Base-by-base conservation (phyloP, 2,797 vertebrate genomes). In the Scyliorhinus canicula region DNA sequence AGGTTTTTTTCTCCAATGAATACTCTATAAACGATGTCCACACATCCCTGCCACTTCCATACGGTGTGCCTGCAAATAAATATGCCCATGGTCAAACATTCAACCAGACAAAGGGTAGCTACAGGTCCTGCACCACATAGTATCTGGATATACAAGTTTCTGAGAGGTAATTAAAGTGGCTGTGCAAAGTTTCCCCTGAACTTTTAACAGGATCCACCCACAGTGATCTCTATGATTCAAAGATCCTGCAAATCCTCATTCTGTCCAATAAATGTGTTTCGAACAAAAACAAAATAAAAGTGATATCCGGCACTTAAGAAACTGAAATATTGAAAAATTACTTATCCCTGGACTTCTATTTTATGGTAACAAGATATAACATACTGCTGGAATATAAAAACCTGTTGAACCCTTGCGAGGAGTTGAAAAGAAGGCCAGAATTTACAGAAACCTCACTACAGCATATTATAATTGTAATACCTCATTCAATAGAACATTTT, bases 291-390 rank as follows among this genome's bases (percentile, higher is more conserved):
- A 90, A 40, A 90, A 90, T 7, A 11, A 60, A n/a, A 60, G 19
- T 35, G 14, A 0, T n/a, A 19, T 60, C n/a, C 31, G 60, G 24
- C n/a, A 44, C 57, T 91, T 91, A 8, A 91, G 60, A 63, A 44
- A 26, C 8, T 63, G n/a, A 91, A 90, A 35, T 63, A 91, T 63
- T 91, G 57, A n/a, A 21, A 91, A 57, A 91, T 91, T 91, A 91
- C 6, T 63, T 91, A 19, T 57, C 57, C 40, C n/a, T 63, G 26
- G 88, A 7, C 57, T 63, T 91, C 65, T 63, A 91, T 91, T 91
- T 91, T 6, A 91, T 5, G 19, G 57, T 63, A 91, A 90, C 35
- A 19, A 60, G 24, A 90, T n/a, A 8, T 31, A 21, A 91, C 35
- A 24, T 44, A 65, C 88, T 40, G 57, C 35, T 91, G 57, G 57